Conservation (phyloP, 2,888 invertebrate species). For the Agriopis aurantiaria region DNA sequence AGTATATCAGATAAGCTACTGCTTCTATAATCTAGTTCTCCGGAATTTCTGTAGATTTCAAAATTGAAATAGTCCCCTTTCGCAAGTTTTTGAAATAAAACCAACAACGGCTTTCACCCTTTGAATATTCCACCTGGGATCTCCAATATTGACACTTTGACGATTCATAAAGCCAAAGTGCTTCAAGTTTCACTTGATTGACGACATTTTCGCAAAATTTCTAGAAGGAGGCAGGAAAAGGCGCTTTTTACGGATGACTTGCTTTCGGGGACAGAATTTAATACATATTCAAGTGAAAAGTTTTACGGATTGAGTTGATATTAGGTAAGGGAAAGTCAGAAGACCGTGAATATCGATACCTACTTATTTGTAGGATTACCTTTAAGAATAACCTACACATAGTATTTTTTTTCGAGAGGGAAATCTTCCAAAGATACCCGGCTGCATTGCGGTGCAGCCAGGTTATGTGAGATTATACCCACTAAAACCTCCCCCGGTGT, state of each 20-base stretch:
- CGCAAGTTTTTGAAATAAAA: conserved; percentile 37
- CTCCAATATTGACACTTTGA: conserved; percentile 39
- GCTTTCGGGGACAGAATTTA: conserved; percentile 22
- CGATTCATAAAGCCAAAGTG: conserved; percentile 32
- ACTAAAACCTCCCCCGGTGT: too few relatives aligned
- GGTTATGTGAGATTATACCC: too few relatives aligned
- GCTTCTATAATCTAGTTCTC: neutral
- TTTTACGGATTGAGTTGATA: conserved; percentile 10
- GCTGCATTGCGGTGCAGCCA: too few relatives aligned
- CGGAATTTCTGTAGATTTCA: conserved; percentile 24
- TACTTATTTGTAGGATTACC: neutral
- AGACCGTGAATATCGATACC: neutral
- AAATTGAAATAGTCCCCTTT: conserved; percentile 23
- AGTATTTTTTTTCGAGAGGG: too few relatives aligned
- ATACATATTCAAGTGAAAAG: conserved; percentile 30
- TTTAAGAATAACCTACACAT: too few relatives aligned
- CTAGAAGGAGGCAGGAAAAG: conserved; percentile 25
- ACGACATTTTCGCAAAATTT: conserved; percentile 28
- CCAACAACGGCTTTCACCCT: conserved; percentile 26
- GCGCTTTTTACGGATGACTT: conserved; percentile 31
- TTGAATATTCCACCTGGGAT: conserved; percentile 39
- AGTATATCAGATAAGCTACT: conserved; percentile 8
- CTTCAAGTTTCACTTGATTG: conserved; percentile 34
- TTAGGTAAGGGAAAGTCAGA: conserved; percentile 14
- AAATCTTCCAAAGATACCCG: too few relatives aligned